These are phyloP conservation scores for Polyploca ridens DNA, from an alignment of 2,888 invertebrate species.

Conservation along the genomic window DNA sequence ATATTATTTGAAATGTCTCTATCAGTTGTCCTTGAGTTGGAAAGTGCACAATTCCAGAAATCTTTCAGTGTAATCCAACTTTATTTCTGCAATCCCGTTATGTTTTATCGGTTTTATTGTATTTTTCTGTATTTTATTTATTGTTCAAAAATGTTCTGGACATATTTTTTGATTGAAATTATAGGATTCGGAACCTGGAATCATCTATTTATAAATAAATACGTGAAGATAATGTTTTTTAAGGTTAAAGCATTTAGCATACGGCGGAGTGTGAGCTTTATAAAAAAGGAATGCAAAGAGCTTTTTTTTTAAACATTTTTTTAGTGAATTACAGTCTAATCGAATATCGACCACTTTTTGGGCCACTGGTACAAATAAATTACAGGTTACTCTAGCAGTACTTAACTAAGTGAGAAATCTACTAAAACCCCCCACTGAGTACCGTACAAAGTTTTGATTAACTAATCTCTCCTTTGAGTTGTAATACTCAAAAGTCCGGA, in stretches of 20 bases:
- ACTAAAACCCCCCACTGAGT: too few relatives aligned
- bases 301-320: too few relatives aligned
- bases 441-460: not conserved
- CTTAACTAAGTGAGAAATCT: not conserved
- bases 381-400: too few relatives aligned
- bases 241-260: too few relatives aligned
- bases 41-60: not conserved
- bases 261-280: too few relatives aligned
- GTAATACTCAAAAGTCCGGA: not conserved
- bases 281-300: too few relatives aligned
- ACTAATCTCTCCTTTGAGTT: not conserved
- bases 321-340: too few relatives aligned
- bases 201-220: too few relatives aligned
- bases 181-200: not conserved
- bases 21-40: not conserved
- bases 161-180: not conserved
- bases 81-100: not conserved
- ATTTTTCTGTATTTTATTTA: not conserved
- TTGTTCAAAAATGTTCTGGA: not conserved
- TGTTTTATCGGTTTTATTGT: not conserved
- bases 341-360: too few relatives aligned
- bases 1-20: not conserved
- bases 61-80: not conserved
- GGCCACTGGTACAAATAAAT: too few relatives aligned
- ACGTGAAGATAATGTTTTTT: too few relatives aligned